phyloP scores from a whole-genome alignment of 2,888 invertebrate species.

The Listrodromus nycthemerus region DNA sequence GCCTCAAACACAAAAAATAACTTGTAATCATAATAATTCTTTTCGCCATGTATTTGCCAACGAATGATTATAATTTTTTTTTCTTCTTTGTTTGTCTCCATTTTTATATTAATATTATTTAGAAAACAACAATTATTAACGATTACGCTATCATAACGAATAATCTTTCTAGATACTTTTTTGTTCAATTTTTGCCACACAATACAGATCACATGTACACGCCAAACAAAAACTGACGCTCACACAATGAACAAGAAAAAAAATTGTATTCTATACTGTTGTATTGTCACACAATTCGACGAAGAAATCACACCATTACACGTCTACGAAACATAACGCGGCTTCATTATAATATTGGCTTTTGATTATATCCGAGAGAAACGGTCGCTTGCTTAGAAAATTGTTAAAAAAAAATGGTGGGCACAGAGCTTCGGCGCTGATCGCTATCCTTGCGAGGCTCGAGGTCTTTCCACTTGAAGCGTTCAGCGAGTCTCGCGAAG shows the following conservation, averaged over 20 bases:
- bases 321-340: slow-evolving; percentile 56
- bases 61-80: slow-evolving; percentile 80
- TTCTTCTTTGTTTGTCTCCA: slow-evolving; percentile 75
- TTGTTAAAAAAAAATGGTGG: slow-evolving; percentile 39
- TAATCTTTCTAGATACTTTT: slow-evolving; percentile 83
- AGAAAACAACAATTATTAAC: slow-evolving; percentile 80
- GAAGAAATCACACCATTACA: slow-evolving; percentile 35
- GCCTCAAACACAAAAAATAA: slow-evolving; percentile 77
- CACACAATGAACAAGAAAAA: slow-evolving; percentile 39
- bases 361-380: slow-evolving; percentile 61
- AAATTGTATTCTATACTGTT: slow-evolving; percentile 59
- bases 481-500: slow-evolving; percentile 47
- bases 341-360: slow-evolving; percentile 68
- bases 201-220: slow-evolving; percentile 36
- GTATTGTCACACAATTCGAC: slow-evolving; percentile 57
- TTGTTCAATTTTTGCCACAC: slow-evolving; percentile 68
- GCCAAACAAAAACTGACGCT: slow-evolving; percentile 43
- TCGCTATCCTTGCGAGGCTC: slow-evolving; percentile 33
- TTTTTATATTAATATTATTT: slow-evolving; percentile 81
- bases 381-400: slow-evolving; percentile 74
- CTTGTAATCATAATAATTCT: slow-evolving; percentile 81
- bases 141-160: slow-evolving; percentile 79
- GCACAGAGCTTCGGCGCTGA: slow-evolving; percentile 19
- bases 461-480: slow-evolving; percentile 23
- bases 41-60: slow-evolving; percentile 84